phyloP scores from a whole-genome alignment of 1,140 invertebrate genomes.

The Drosophila chauvacae region DNA sequence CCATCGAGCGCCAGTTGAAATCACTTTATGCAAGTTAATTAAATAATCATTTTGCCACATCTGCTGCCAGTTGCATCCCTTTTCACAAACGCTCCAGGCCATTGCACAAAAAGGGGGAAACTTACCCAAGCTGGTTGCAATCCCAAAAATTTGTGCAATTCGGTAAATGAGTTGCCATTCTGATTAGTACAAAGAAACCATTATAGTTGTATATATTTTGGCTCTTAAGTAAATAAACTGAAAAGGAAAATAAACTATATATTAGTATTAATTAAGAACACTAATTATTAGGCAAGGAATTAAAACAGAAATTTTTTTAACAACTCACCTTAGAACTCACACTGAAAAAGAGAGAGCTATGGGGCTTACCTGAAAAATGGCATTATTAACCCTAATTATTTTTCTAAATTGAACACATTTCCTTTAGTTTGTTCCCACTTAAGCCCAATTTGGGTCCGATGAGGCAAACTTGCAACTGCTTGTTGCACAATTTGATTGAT shows the following conservation, averaged over 20 bases:
- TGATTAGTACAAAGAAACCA: neutral
- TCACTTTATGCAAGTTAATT: constrained; percentile 42
- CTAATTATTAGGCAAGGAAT: too few relatives aligned
- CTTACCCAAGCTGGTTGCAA: neutral
- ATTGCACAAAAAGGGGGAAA: too few relatives aligned
- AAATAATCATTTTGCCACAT: constrained; percentile 50
- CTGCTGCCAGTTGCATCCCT: constrained; percentile 7
- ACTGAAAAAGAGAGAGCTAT: neutral
- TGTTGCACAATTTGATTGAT: constrained; percentile 48
- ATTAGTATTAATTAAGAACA: neutral
- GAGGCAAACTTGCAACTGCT: constrained; percentile 27
- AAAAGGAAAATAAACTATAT: too few relatives aligned
- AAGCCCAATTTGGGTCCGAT: constrained; percentile 6
- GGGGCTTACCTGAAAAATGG: neutral
- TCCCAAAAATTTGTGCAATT: neutral
- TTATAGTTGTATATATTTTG: neutral
- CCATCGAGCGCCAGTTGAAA: constrained; percentile 8
- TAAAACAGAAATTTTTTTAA: neutral
- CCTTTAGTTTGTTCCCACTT: neutral
- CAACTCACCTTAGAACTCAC: neutral
- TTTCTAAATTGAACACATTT: constrained; percentile 6
- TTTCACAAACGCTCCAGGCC: too few relatives aligned
- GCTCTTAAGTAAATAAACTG: neutral
- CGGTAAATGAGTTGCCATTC: neutral
- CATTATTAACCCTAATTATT: neutral